Conservation (phyloP, 2,888 invertebrate species). For the Drosophila multiciliata region DNA sequence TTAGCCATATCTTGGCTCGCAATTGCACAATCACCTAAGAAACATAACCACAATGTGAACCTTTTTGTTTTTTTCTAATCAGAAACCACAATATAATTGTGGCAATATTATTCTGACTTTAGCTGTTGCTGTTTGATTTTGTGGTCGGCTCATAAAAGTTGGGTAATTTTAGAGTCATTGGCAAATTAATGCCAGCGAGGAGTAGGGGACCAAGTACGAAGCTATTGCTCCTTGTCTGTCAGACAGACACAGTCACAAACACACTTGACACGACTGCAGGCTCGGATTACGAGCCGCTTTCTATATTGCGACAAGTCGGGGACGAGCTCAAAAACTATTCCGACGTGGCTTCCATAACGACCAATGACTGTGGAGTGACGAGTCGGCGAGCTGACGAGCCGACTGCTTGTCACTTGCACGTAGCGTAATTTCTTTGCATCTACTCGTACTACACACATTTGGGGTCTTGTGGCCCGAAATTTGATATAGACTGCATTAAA, state of each 20-base stretch:
- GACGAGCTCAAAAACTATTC: slow-evolving; percentile 47
- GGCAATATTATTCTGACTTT: slow-evolving; percentile 36
- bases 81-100: slow-evolving; percentile 66
- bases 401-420: slow-evolving; percentile 31
- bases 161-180: slow-evolving; percentile 43
- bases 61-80: slow-evolving; percentile 56
- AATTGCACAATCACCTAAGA: slow-evolving; percentile 32
- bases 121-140: slow-evolving; percentile 48
- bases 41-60: slow-evolving; percentile 40
- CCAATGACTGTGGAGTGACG: slow-evolving; percentile 43
- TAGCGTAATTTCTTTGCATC: slow-evolving; percentile 55
- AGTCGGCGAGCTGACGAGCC: slow-evolving; percentile 8
- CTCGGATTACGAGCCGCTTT: slow-evolving; percentile 67
- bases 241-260: slow-evolving; percentile 39
- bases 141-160: slow-evolving; percentile 53
- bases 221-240: slow-evolving; percentile 58
- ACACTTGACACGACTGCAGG: slow-evolving; percentile 75
- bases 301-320: slow-evolving; percentile 44
- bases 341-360: slow-evolving; percentile 55
- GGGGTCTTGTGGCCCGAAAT: slow-evolving; percentile 60
- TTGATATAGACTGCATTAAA: slow-evolving; percentile 74
- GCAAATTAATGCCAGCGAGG: slow-evolving; percentile 1
- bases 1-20: slow-evolving; percentile 5
- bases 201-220: slow-evolving; percentile 14
- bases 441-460: slow-evolving; percentile 21